These are phyloP conservation scores for Egretta garzetta DNA, from an alignment of 2,113 vertebrate species.

Conservation along the genomic window DNA sequence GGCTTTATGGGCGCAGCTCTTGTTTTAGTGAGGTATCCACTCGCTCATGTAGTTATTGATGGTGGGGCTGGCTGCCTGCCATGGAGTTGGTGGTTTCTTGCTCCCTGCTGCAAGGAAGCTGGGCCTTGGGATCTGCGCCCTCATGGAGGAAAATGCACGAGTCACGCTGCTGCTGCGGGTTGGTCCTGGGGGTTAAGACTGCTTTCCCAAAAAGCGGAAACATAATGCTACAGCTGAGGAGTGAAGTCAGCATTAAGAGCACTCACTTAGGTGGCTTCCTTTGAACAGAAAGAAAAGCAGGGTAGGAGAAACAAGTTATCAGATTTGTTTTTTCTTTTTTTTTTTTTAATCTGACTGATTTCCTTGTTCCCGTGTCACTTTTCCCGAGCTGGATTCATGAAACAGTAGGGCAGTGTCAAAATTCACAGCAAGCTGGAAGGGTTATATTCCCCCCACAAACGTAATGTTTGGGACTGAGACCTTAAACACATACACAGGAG, in stretches of 20 bases:
- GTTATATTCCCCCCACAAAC: background rate
- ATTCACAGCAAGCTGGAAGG: background rate
- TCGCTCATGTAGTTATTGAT: accelerated
- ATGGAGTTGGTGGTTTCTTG: background rate
- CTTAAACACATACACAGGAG: background rate
- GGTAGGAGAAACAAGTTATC: background rate
- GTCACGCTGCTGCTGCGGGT: background rate
- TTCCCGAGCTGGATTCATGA: background rate
- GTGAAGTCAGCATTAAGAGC: background rate
- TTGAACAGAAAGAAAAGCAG: background rate
- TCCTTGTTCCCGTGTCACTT: background rate
- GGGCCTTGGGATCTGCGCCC: background rate
- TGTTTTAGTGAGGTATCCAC: background rate
- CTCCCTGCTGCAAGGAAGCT: background rate
- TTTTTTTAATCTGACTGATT: background rate
- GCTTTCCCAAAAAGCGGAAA: background rate
- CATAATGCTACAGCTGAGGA: background rate
- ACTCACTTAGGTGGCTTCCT: background rate
- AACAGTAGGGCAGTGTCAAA: background rate
- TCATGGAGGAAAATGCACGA: background rate
- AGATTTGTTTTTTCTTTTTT: no score
- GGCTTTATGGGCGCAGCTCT: background rate
- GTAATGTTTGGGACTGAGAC: background rate
- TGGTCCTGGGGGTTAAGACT: background rate
- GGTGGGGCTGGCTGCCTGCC: background rate